Evolutionary conservation across 37 sponge, comb jelly and placozoan genomes (phyloP).

Genomic region (Geodia barretti): DNA sequence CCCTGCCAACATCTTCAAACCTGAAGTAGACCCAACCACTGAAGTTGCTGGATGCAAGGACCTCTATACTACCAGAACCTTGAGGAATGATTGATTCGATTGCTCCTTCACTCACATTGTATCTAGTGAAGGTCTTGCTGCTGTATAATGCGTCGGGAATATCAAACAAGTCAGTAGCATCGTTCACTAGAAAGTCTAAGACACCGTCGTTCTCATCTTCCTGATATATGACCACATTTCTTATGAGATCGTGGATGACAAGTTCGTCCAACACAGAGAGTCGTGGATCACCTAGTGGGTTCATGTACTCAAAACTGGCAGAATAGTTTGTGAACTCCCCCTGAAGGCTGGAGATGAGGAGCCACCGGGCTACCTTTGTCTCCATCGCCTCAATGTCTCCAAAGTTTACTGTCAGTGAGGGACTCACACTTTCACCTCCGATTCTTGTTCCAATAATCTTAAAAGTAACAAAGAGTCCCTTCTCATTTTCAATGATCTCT

Average conservation of each 20-base stretch:
- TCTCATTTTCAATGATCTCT: constrained; percentile 52
- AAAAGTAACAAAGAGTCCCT: constrained; percentile 33
- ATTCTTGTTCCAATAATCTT: constrained; percentile 44
- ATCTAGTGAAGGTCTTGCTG: constrained; percentile 22
- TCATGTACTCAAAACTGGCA: constrained; percentile 33
- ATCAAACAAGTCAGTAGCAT: neutral
- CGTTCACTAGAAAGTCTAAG: constrained; percentile 41
- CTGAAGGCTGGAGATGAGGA: constrained; percentile 25
- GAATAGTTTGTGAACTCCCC: constrained; percentile 46
- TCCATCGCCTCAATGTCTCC: constrained; percentile 17
- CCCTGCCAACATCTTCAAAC: too few species aligned
- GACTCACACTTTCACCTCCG: constrained; percentile 17
- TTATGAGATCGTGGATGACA: constrained; percentile 28
- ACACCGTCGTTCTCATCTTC: constrained; percentile 27
- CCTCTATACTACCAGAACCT: too few species aligned
- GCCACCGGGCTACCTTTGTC: constrained; percentile 31
- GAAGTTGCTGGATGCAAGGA: too few species aligned
- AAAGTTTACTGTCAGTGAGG: constrained; percentile 21
- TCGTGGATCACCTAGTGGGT: constrained; percentile 44
- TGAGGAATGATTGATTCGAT: too few species aligned
- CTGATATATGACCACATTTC: constrained; percentile 20
- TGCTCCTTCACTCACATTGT: constrained; percentile 21
- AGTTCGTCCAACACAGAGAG: constrained; percentile 36
- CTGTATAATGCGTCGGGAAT: constrained; percentile 21
- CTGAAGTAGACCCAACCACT: too few species aligned